These are phyloP conservation scores for Hirundo rustica DNA, from an alignment of 2,797 vertebrate genomes.

Conservation along the genomic window DNA sequence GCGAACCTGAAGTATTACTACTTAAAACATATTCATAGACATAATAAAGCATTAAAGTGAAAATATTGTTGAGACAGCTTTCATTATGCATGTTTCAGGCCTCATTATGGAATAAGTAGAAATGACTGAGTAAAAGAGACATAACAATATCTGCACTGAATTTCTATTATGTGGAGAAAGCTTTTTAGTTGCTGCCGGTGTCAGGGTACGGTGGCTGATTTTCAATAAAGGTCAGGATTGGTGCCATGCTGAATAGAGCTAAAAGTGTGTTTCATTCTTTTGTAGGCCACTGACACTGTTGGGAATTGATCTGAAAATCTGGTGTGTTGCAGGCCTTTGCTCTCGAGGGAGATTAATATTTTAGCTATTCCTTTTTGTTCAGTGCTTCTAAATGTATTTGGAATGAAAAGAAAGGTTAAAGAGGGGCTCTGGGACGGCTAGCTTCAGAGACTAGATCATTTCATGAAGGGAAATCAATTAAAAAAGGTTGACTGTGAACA, in stretches of 20 bases:
- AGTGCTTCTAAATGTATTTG: conserved; percentile 83
- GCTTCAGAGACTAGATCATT: conserved; percentile 93
- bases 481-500: conserved; percentile 96
- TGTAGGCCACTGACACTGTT: conserved; percentile 80
- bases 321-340: conserved; percentile 82
- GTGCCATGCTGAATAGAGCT: conserved; percentile 81
- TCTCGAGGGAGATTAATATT: conserved; percentile 86
- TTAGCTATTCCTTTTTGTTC: conserved; percentile 85
- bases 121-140: conserved; percentile 90
- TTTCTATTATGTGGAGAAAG: conserved; percentile 86
- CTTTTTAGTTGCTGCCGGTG: conserved; percentile 82
- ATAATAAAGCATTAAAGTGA: conserved; percentile 95
- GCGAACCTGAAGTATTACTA: conserved; percentile 79
- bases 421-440: conserved; percentile 84
- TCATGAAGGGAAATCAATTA: conserved; percentile 99
- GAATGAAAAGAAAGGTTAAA: conserved; percentile 89
- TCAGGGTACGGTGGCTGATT: conserved; percentile 78
- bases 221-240: conserved; percentile 84
- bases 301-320: conserved; percentile 85
- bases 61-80: conserved; percentile 96
- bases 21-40: conserved; percentile 84
- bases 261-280: conserved; percentile 83
- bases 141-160: conserved; percentile 86
- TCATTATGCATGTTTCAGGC: conserved; percentile 92
- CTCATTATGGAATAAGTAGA: conserved; percentile 91